Evolutionary conservation across 2,113 vertebrate genomes (phyloP).

Genomic region (Neogobius melanostomus): DNA sequence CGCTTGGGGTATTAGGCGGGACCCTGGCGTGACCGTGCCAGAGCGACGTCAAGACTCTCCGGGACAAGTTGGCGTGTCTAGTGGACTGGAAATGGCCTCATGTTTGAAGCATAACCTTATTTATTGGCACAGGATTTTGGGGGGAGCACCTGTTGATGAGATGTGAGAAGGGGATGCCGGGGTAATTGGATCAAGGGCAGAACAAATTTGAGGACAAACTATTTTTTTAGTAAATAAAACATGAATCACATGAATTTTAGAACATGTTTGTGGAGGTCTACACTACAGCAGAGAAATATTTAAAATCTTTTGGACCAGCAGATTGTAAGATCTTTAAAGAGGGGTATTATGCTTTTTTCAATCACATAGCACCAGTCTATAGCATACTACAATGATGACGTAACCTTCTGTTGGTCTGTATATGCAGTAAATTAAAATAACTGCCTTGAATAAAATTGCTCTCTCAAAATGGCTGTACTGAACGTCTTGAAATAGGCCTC

Average conservation of each 20-base stretch:
- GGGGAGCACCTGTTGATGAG: constrained; percentile 61
- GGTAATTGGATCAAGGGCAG: constrained; percentile 49
- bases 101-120: constrained; percentile 69
- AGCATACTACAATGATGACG: too few relatives aligned
- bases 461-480: too few relatives aligned
- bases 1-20: constrained; percentile 71
- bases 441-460: too few relatives aligned
- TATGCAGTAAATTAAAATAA: too few relatives aligned
- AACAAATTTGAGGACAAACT: not conserved
- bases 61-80: constrained; percentile 30
- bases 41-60: constrained; percentile 40
- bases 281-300: not conserved
- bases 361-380: too few relatives aligned
- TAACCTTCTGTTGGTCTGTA: too few relatives aligned
- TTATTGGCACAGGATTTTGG: constrained; percentile 25
- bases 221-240: not conserved
- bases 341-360: too few relatives aligned
- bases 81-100: constrained; percentile 49
- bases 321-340: too few relatives aligned
- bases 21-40: constrained; percentile 55
- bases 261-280: not conserved
- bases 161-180: constrained; percentile 7
- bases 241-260: not conserved
- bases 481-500: too few relatives aligned
- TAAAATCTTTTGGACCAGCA: too few relatives aligned